A percentile compares a stretch with the other conserved stretches of the same genome.
phyloP scores from a whole-genome alignment of 2,113 vertebrate genomes.

The Aegotheles bennettii region DNA sequence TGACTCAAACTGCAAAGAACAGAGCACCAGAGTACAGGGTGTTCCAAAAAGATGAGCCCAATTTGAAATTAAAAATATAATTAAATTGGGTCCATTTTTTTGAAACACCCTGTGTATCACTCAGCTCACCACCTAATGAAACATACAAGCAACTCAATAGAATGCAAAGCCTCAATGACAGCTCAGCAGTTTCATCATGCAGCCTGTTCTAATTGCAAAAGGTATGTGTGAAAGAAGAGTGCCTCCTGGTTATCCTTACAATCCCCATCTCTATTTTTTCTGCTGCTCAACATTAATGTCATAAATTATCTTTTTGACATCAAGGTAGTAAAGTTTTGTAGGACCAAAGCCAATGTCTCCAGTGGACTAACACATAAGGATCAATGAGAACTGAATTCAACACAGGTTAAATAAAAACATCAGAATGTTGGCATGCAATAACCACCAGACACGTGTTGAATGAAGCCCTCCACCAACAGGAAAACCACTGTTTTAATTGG shows the following conservation, averaged over 20 bases:
- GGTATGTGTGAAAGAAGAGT: background rate
- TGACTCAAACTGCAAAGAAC: background rate
- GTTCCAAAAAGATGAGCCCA: no score
- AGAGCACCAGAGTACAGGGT: rapidly evolving
- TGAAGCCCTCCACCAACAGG: background rate
- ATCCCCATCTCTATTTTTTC: background rate
- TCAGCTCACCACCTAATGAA: background rate
- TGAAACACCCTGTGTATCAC: no score
- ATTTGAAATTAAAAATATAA: no score
- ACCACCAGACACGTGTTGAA: background rate
- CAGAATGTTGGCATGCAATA: rapidly evolving
- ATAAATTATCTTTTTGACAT: background rate
- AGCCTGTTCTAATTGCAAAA: background rate
- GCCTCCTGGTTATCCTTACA: background rate
- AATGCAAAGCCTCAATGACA: background rate
- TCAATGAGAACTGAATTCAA: background rate
- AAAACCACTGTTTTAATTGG: background rate
- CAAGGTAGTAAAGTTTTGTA: background rate
- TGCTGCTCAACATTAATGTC: background rate
- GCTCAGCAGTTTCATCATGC: background rate
- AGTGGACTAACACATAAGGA: background rate
- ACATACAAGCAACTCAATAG: rapidly evolving
- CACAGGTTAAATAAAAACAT: background rate
- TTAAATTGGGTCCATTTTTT: no score
- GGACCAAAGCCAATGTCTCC: background rate